Evolutionary conservation across 2,797 vertebrate species (phyloP).

Genomic region (Buphagus erythrorhynchus): DNA sequence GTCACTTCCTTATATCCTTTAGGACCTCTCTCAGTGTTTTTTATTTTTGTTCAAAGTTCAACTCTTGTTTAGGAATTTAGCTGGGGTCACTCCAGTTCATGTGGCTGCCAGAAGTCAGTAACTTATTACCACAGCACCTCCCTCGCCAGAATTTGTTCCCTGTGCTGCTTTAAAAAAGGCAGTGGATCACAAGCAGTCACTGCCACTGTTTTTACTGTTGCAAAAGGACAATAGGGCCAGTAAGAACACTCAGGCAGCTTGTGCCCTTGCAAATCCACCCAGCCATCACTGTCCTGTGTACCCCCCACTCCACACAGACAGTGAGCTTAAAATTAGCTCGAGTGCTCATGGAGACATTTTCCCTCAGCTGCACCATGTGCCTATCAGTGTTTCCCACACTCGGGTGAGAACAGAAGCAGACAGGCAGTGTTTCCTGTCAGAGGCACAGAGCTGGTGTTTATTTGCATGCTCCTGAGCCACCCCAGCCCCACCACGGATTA

Average conservation of each 20-base stretch:
- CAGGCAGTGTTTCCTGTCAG: neutral
- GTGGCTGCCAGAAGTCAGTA: neutral
- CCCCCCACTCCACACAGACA: neutral
- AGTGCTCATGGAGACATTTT: neutral
- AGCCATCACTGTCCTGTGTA: fast-evolving
- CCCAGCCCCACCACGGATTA: neutral
- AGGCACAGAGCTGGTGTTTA: neutral
- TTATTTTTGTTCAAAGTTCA: neutral
- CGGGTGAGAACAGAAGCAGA: neutral
- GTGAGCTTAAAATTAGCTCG: neutral
- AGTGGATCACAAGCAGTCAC: neutral
- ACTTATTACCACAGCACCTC: neutral
- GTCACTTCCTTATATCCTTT: neutral
- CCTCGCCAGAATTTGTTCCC: neutral
- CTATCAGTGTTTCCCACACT: neutral
- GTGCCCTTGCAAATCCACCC: neutral
- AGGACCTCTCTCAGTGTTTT: neutral
- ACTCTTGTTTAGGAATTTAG: neutral
- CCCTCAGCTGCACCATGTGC: neutral
- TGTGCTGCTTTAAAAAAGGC: neutral
- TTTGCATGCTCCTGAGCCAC: neutral
- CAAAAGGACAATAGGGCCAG: neutral
- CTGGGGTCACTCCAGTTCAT: neutral
- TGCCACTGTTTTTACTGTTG: neutral
- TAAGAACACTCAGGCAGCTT: neutral